phyloP scores from a whole-genome alignment of 2,888 invertebrate species.

The Dicycla oo region DNA sequence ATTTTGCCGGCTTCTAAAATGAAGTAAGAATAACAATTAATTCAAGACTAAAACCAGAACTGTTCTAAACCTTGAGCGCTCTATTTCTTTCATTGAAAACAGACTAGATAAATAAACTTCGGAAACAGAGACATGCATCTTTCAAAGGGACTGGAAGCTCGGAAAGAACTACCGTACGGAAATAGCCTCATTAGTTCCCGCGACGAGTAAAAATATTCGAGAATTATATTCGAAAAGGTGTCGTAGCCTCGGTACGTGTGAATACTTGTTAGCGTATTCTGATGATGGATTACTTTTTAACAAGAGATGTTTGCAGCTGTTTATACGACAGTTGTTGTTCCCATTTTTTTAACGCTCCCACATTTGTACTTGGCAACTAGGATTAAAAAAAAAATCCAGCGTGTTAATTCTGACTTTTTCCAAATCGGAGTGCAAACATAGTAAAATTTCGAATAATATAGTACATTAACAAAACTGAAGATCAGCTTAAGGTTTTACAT shows the following conservation, averaged over 20 bases:
- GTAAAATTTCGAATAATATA: slow-evolving; percentile 9
- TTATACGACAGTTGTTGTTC: slow-evolving; percentile 60
- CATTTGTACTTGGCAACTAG: slow-evolving; percentile 32
- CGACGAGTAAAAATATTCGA: slow-evolving; percentile 85
- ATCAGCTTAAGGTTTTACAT: slow-evolving; percentile 32
- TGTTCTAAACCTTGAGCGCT: slow-evolving; percentile 46
- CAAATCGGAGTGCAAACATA: slow-evolving; percentile 3
- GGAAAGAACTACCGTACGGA: slow-evolving; percentile 71
- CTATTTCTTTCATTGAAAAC: slow-evolving; percentile 65
- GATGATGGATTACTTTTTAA: slow-evolving; percentile 74
- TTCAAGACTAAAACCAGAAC: slow-evolving; percentile 50
- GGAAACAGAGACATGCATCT: slow-evolving; percentile 69
- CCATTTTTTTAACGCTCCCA: slow-evolving; percentile 39
- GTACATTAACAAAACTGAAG: slow-evolving; percentile 20
- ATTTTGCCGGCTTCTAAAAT: slow-evolving; percentile 95
- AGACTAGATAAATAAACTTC: slow-evolving; percentile 69
- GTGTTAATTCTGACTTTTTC: slow-evolving; percentile 6
- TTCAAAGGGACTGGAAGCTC: slow-evolving; percentile 69
- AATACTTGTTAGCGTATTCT: slow-evolving; percentile 65
- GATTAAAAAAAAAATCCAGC: neutral
- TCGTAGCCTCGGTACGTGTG: slow-evolving; percentile 74
- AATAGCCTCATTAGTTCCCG: slow-evolving; percentile 84
- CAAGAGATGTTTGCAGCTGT: slow-evolving; percentile 70
- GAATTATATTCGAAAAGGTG: slow-evolving; percentile 80
- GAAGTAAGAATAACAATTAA: slow-evolving; percentile 59